A percentile compares a stretch with the other conserved stretches of the same genome.
These are phyloP conservation scores for Sander vitreus DNA, from an alignment of 2,113 vertebrate species.

Conservation along the genomic window DNA sequence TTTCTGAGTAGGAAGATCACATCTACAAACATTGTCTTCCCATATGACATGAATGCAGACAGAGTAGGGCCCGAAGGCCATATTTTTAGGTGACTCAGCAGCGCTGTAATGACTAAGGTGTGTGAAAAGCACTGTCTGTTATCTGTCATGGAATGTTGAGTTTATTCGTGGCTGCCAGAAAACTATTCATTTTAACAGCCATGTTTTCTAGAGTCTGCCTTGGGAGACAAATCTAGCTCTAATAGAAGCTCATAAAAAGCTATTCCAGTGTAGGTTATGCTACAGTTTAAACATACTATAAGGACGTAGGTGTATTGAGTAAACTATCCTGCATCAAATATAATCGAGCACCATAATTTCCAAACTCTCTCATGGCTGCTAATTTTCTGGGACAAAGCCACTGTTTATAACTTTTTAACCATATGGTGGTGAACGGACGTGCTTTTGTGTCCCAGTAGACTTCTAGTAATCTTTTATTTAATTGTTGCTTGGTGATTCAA, in stretches of 20 bases:
- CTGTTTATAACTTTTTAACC: background rate
- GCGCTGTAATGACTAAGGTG: constrained; percentile 27
- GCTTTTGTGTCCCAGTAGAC: background rate
- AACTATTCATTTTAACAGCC: constrained; percentile 9
- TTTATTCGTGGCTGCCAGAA: background rate
- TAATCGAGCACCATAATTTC: background rate
- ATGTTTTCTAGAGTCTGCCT: background rate
- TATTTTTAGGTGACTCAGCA: constrained; percentile 47
- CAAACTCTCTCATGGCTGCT: background rate
- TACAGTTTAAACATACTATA: background rate
- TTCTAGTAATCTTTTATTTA: background rate
- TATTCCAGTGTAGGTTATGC: background rate
- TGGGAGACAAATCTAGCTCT: background rate
- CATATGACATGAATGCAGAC: background rate
- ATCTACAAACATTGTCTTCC: background rate
- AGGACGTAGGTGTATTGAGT: background rate
- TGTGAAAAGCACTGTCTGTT: background rate
- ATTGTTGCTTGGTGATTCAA: background rate
- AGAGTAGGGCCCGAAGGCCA: background rate
- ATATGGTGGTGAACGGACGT: fast-evolving
- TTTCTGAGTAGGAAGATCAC: background rate
- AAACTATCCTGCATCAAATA: background rate
- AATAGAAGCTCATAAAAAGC: background rate
- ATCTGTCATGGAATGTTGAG: background rate
- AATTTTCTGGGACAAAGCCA: background rate